Percentiles rank a stretch among this genome's conserved stretches.
These are phyloP conservation scores for Hydractinia echinata DNA, from an alignment of 30 jellyfish, hydroid and myxozoan species.

Conservation along the genomic window DNA sequence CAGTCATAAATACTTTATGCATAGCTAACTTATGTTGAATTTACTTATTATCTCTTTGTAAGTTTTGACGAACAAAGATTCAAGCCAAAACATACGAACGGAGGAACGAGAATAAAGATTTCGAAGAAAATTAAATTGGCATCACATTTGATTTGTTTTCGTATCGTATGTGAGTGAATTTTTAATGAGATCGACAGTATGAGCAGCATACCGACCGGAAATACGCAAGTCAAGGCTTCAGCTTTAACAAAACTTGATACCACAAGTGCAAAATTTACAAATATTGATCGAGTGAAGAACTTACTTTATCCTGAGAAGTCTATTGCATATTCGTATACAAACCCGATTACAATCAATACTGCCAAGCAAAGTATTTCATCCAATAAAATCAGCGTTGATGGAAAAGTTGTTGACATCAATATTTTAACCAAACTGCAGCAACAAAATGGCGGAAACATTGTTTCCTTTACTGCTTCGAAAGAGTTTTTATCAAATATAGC, in stretches of 20 bases:
- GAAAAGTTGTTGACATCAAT: constrained; percentile 7
- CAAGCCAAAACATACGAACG: constrained; percentile 2
- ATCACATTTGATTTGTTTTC: no score
- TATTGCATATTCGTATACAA: no score
- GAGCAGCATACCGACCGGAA: no score
- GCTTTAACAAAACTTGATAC: not conserved
- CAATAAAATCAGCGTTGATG: constrained; percentile 4
- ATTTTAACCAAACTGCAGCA: constrained; percentile 23
- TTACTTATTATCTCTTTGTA: not conserved
- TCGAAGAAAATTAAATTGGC: no score
- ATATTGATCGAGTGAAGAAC: not conserved
- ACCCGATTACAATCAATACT: not conserved
- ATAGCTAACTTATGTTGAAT: not conserved
- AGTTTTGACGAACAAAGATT: not conserved
- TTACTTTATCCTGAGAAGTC: not conserved
- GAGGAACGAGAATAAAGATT: not conserved
- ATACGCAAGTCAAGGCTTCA: no score
- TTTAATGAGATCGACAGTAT: no score
- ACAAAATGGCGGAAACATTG: constrained; percentile 12
- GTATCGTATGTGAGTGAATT: no score
- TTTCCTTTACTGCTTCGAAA: not conserved
- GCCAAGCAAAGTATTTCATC: not conserved
- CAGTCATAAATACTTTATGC: constrained; percentile 10
- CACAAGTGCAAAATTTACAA: not conserved
- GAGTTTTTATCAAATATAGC: constrained; percentile 20